These are phyloP conservation scores for Chelonia mydas DNA, from an alignment of 2,797 vertebrate species.

Conservation along the genomic window DNA sequence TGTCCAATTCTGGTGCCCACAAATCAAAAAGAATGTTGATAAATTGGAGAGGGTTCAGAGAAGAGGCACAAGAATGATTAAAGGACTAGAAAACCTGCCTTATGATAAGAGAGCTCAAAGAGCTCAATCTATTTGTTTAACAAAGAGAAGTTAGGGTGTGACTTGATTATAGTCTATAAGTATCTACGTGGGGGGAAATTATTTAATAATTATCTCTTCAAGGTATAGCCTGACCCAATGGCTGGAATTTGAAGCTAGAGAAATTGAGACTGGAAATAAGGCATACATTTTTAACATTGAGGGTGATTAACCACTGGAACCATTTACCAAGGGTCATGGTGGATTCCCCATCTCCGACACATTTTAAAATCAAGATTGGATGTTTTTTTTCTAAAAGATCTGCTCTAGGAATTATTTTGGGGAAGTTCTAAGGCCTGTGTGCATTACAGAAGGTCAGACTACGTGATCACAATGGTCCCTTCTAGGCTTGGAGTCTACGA, in stretches of 20 bases:
- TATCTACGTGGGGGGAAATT: background rate
- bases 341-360: background rate
- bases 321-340: background rate
- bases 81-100: background rate
- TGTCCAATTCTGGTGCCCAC: background rate
- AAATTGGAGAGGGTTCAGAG: background rate
- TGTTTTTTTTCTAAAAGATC: background rate
- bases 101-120: background rate
- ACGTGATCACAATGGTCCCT: background rate
- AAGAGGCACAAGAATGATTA: background rate
- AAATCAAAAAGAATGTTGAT: background rate
- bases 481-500: background rate
- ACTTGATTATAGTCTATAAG: background rate
- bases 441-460: background rate
- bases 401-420: background rate
- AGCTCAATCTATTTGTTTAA: background rate
- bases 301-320: background rate
- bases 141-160: background rate
- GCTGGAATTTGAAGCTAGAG: background rate
- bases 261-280: background rate
- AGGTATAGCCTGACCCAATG: background rate
- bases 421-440: background rate
- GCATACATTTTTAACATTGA: background rate
- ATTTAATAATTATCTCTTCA: background rate
- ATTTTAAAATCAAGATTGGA: background rate